Evolutionary conservation across 2,113 vertebrate genomes (phyloP), one percentile per base, ranked within the genome.

Genomic region (Neotoma lepida): DNA sequence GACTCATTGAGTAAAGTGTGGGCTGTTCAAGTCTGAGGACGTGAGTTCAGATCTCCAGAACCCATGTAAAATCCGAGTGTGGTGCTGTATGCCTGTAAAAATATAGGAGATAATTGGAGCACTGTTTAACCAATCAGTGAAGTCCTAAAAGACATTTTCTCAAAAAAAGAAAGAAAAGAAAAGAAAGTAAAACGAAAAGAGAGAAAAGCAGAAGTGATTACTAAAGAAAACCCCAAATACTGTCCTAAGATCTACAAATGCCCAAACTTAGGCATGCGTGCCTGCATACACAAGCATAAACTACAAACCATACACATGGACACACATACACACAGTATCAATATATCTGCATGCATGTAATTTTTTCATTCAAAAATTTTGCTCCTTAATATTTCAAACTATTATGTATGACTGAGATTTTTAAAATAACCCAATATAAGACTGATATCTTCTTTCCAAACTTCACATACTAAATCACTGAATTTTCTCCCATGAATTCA

Each of bases 11-110:
- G 4, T 63, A 33, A 63, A 41, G 13, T 63, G 7, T 0, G 63
- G 15, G 0, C 8, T 46, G 3, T 10, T 4, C 0, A 63, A 30
- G 2, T 44, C 30, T 63, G 39, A 44, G 9, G 58, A 20, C 2
- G 0, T 9, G 39, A 44, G 3, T 84, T 84, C 15, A 84, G 4
- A 18, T 41, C 3, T 2, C 39, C 15, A 84, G 14, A 30, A 84
- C 13, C 0, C 58, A 63, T 44, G 26, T 41, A 63, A 81, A 15
- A 13, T 10, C 15, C 26, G 18, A 22, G 22, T 81, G 35, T 58
- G 12, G 9, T 4, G 0, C 9, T 82, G 26, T 58, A 28, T 58
- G 35, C 9, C 54, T 41, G 6, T 39, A 41, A 58, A n/a, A 39
- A 15, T 24, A 30, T 26, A 58, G 51, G 20, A 24, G 18, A 5